Evolutionary conservation across 1,140 invertebrate genomes (phyloP).

Genomic region (Drosophila truncata): DNA sequence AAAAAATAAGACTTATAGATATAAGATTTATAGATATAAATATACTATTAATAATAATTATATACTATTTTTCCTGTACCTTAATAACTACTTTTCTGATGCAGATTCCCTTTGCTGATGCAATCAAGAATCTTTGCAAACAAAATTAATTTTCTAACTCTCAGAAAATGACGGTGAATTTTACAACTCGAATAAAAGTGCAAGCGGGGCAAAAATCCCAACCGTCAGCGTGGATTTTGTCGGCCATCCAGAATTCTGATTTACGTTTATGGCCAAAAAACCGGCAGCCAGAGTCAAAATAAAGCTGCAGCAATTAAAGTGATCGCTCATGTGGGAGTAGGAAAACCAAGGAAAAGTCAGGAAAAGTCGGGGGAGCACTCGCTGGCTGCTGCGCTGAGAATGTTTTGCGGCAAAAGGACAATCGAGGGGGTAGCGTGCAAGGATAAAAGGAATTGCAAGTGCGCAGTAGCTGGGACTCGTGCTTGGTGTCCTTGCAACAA

Average conservation of each 20-base stretch:
- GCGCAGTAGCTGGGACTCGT: constrained; percentile 13
- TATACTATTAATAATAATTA: too few relatives aligned
- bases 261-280: constrained; percentile 37
- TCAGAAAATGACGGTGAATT: not conserved
- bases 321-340: constrained; percentile 58
- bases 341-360: constrained; percentile 3
- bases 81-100: not conserved
- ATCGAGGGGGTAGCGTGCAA: not conserved
- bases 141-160: not conserved
- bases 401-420: constrained; percentile 37
- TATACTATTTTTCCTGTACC: too few relatives aligned
- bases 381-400: constrained; percentile 29
- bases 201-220: not conserved
- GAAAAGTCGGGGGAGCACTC: not conserved
- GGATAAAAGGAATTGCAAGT: constrained; percentile 27
- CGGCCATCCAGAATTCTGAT: constrained; percentile 49
- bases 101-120: not conserved
- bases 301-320: constrained; percentile 68
- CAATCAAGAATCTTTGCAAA: not conserved
- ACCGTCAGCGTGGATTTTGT: constrained; percentile 10
- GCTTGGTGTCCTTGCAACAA: constrained; percentile 53
- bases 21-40: too few relatives aligned
- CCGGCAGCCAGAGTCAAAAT: constrained; percentile 17
- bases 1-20: too few relatives aligned
- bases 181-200: constrained; percentile 10